These are phyloP conservation scores for Micromussa lordhowensis DNA, from an alignment of 92 coral and sea anemone genomes.

Conservation along the genomic window DNA sequence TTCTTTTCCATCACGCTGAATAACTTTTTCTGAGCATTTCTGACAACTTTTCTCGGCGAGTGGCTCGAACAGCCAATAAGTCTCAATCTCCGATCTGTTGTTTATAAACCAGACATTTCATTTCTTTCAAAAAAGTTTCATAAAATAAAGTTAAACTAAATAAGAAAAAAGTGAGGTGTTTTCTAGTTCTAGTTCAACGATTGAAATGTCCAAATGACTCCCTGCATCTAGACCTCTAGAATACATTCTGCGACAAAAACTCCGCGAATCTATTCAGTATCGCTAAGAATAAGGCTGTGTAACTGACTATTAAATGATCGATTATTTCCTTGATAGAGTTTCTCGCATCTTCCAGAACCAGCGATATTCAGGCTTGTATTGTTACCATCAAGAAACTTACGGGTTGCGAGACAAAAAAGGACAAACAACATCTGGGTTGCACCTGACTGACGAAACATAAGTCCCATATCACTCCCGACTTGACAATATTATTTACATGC, in stretches of 20 bases:
- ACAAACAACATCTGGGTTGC: constrained; percentile 15
- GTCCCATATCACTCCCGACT: neutral
- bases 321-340: neutral
- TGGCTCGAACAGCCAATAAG: neutral
- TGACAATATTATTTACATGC: constrained; percentile 14
- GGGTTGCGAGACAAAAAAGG: neutral
- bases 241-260: neutral
- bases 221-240: too few species aligned
- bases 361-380: neutral
- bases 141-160: neutral
- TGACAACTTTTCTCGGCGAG: too few species aligned
- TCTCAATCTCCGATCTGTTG: neutral
- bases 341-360: neutral
- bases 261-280: neutral
- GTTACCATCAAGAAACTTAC: neutral
- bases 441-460: neutral
- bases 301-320: neutral
- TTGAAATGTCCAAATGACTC: too few species aligned
- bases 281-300: neutral
- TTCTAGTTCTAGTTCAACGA: neutral
- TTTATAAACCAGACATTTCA: neutral
- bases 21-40: too few species aligned
- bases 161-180: neutral
- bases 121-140: neutral
- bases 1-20: too few species aligned